phyloP scores from a whole-genome alignment of 2,113 vertebrate genomes.

The Oxygymnocypris stewartii region DNA sequence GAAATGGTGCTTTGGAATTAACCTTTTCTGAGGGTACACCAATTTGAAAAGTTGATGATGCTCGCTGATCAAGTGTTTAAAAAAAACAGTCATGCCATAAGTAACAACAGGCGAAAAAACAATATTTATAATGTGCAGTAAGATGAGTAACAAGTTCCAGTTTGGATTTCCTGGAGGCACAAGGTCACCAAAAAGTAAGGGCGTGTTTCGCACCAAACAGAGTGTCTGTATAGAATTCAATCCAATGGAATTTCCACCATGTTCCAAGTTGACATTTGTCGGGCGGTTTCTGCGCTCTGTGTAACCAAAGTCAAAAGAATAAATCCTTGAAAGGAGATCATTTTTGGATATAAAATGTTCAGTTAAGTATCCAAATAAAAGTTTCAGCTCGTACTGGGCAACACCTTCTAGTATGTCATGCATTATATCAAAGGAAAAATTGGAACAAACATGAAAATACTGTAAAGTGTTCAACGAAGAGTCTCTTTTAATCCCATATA shows the following conservation, averaged over 20 bases:
- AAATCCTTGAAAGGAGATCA: slow-evolving; percentile 17
- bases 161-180: slow-evolving; percentile 20
- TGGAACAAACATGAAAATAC: slow-evolving; percentile 37
- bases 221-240: slow-evolving; percentile 39
- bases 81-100: slow-evolving; percentile 20
- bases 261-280: slow-evolving; percentile 4
- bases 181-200: slow-evolving; percentile 39
- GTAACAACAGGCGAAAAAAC: slow-evolving; percentile 35
- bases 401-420: slow-evolving; percentile 42
- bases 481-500: slow-evolving; percentile 22
- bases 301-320: slow-evolving; percentile 43
- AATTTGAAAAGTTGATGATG: slow-evolving; percentile 40
- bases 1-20: slow-evolving; percentile 46
- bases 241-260: slow-evolving; percentile 17
- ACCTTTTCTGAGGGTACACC: slow-evolving; percentile 13
- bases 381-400: slow-evolving; percentile 25
- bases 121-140: slow-evolving; percentile 44
- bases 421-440: slow-evolving; percentile 44
- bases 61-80: slow-evolving; percentile 40
- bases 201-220: slow-evolving; percentile 13
- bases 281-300: slow-evolving; percentile 35
- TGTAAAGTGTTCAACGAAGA: slow-evolving; percentile 37
- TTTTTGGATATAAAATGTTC: slow-evolving; percentile 31
- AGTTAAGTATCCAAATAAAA: slow-evolving; percentile 33
- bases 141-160: slow-evolving; percentile 30